A percentile compares a stretch with the other conserved stretches of the same genome.
These are phyloP conservation scores for Oncopeltus fasciatus DNA, from an alignment of 1,140 invertebrate species.

Conservation along the genomic window DNA sequence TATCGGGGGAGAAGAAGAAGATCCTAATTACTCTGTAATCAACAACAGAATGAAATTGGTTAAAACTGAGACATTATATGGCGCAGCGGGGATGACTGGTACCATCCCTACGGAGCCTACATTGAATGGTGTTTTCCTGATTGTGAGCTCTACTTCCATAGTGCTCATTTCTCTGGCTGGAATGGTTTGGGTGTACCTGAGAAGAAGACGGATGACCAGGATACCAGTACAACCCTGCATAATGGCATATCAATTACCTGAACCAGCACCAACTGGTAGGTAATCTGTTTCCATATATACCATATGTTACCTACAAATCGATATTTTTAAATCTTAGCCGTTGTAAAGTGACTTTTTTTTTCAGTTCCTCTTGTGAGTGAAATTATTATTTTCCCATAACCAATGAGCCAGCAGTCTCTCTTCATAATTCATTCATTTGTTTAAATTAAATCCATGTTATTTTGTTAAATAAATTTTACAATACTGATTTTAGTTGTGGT, in stretches of 20 bases:
- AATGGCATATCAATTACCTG: not conserved
- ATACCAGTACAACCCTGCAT: not conserved
- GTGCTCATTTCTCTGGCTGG: not conserved
- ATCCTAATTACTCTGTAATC: not conserved
- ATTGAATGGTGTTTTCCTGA: not conserved
- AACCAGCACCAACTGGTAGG: constrained; percentile 5
- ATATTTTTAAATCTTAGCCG: too few relatives aligned
- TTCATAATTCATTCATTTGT: too few relatives aligned
- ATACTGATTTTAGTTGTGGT: too few relatives aligned
- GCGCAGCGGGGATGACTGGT: not conserved
- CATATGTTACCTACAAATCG: too few relatives aligned
- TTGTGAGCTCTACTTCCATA: too few relatives aligned
- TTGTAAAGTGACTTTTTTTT: too few relatives aligned
- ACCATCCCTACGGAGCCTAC: not conserved
- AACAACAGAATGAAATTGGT: not conserved
- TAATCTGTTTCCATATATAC: not conserved
- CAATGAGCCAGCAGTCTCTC: too few relatives aligned
- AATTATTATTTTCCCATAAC: too few relatives aligned
- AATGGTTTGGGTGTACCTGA: not conserved
- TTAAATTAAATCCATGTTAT: too few relatives aligned
- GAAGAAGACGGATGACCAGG: not conserved
- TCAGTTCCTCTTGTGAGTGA: too few relatives aligned
- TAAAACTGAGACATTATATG: not conserved
- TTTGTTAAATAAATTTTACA: too few relatives aligned
- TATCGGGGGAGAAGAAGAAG: not conserved